Conservation (phyloP, 1,140 invertebrate species). For the Leguminivora glycinivorella region DNA sequence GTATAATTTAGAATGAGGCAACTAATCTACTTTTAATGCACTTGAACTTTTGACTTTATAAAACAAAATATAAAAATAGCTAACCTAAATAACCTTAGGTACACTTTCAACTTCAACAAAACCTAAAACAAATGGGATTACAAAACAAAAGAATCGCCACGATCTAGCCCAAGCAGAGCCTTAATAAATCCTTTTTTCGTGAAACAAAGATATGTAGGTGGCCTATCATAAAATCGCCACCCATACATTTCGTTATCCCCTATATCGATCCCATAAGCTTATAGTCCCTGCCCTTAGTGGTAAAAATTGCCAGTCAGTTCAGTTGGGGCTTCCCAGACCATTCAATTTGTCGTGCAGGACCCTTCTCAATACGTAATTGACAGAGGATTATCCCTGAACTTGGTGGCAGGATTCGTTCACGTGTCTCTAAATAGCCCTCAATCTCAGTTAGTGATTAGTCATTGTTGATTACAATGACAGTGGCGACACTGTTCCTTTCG, state of each 20-base stretch:
- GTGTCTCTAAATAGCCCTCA: constrained; percentile 59
- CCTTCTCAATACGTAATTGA: constrained; percentile 74
- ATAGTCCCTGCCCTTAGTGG: constrained; percentile 51
- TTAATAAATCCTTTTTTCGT: constrained; percentile 10
- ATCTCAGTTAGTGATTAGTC: constrained; percentile 31
- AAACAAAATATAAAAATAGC: no score
- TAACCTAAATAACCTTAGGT: no score
- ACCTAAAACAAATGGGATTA: not conserved
- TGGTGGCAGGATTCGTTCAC: constrained; percentile 64
- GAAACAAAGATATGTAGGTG: constrained; percentile 25
- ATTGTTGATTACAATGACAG: not conserved
- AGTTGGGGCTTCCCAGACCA: constrained; percentile 50
- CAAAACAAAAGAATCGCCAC: not conserved
- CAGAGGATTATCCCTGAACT: constrained; percentile 65
- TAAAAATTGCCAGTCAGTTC: constrained; percentile 60
- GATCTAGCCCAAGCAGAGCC: not conserved
- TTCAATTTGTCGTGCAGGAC: constrained; percentile 68
- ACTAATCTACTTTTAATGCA: no score
- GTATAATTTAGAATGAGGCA: no score
- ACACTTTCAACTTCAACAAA: not conserved
- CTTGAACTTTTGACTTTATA: no score
- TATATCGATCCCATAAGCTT: constrained; percentile 38
- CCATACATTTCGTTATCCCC: constrained; percentile 21
- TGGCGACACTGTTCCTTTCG: no score
- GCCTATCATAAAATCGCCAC: constrained; percentile 23